A percentile compares a stretch with the other conserved stretches of the same genome.
phyloP scores from a whole-genome alignment of 2,888 invertebrate genomes.

The Elgonia sp. region DNA sequence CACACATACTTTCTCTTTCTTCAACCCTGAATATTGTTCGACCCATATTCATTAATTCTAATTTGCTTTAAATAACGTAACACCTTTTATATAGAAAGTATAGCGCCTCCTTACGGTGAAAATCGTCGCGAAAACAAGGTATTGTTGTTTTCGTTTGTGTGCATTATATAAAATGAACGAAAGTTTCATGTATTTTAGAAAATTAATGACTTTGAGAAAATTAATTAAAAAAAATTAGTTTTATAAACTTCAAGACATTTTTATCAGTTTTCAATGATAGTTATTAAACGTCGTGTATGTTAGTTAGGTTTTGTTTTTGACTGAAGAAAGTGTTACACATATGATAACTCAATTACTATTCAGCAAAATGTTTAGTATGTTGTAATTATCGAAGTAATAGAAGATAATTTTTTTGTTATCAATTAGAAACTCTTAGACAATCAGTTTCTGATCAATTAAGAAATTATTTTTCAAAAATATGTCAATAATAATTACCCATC shows the following conservation, averaged over 20 bases:
- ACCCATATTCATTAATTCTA: constrained; percentile 54
- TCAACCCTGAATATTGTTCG: constrained; percentile 44
- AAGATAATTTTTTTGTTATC: neutral
- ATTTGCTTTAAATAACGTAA: constrained; percentile 63
- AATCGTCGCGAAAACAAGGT: constrained; percentile 18
- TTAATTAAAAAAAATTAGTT: constrained; percentile 17
- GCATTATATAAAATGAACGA: constrained; percentile 54
- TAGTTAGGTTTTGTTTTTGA: neutral
- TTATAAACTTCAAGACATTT: neutral
- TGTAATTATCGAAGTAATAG: neutral
- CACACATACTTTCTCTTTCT: constrained; percentile 42
- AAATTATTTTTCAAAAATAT: neutral
- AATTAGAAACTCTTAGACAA: neutral
- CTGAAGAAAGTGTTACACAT: constrained; percentile 20
- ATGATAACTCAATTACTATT: constrained; percentile 11
- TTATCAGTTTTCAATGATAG: neutral
- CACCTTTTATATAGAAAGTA: constrained; percentile 57
- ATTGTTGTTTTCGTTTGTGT: constrained; percentile 29
- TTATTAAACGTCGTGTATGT: constrained; percentile 1
- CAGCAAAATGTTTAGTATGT: neutral
- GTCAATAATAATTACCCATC: neutral
- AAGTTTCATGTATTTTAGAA: constrained; percentile 37
- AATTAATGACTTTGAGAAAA: constrained; percentile 27
- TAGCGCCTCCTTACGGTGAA: constrained; percentile 44
- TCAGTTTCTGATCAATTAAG: neutral